phyloP scores from a whole-genome alignment of 2,888 invertebrate genomes.

The Tyria jacobaeae region DNA sequence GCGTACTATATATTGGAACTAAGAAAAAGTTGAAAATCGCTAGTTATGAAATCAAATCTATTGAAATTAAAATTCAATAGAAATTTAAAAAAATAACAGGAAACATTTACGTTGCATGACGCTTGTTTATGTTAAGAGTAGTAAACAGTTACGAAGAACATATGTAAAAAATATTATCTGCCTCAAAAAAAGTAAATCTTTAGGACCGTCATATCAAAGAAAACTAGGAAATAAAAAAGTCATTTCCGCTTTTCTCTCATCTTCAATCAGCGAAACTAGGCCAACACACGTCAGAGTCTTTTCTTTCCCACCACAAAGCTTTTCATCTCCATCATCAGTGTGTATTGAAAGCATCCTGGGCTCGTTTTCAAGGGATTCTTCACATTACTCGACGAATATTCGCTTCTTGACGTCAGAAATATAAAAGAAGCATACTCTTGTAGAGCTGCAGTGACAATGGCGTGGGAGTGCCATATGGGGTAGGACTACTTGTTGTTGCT shows the following conservation, averaged over 20 bases:
- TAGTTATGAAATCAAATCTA: too few relatives aligned
- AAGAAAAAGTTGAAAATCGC: too few relatives aligned
- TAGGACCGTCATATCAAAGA: neutral
- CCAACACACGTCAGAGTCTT: slow-evolving; percentile 26
- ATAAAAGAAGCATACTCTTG: slow-evolving; percentile 65
- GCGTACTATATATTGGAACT: too few relatives aligned
- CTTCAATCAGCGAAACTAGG: slow-evolving; percentile 25
- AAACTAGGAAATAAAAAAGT: slow-evolving; percentile 6
- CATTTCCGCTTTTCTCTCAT: slow-evolving; percentile 6
- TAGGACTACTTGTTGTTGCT: slow-evolving; percentile 10
- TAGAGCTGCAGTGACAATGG: slow-evolving; percentile 44
- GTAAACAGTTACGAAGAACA: too few relatives aligned
- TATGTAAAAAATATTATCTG: too few relatives aligned
- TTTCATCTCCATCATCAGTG: slow-evolving; percentile 36
- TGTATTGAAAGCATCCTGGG: slow-evolving; percentile 50
- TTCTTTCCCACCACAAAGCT: slow-evolving; percentile 39
- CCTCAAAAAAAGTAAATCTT: neutral
- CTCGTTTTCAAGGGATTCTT: slow-evolving; percentile 57
- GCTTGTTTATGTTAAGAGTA: too few relatives aligned
- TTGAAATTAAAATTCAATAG: too few relatives aligned
- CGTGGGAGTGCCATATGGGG: slow-evolving; percentile 29
- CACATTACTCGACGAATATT: slow-evolving; percentile 61
- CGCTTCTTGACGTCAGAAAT: slow-evolving; percentile 61
- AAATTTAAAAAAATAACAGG: too few relatives aligned
- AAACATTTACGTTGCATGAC: too few relatives aligned